Conservation (phyloP, 2,113 vertebrate species). For the Arvicanthis niloticus region DNA sequence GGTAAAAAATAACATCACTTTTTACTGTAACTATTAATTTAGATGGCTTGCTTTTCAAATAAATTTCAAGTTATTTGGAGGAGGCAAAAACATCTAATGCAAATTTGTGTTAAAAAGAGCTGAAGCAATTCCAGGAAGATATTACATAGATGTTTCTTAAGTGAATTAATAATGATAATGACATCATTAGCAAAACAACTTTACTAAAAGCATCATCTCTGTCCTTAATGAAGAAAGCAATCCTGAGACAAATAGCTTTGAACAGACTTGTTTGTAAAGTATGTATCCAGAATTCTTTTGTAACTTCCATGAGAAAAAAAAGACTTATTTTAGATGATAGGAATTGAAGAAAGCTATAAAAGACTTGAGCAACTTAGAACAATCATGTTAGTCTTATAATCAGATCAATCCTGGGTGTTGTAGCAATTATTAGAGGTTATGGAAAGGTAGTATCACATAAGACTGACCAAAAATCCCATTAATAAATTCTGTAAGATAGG, state of each 20-base stretch:
- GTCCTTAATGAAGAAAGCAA: background rate
- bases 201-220: background rate
- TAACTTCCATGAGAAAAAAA: background rate
- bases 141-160: conserved; percentile 17
- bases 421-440: background rate
- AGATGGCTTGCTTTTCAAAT: background rate
- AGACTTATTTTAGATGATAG: background rate
- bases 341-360: background rate
- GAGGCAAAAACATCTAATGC: background rate
- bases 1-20: background rate
- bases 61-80: background rate
- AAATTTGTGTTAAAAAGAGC: background rate
- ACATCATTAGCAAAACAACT: background rate
- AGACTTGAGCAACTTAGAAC: background rate
- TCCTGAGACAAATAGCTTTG: background rate
- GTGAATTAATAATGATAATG: conserved; percentile 29
- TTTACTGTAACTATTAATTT: conserved; percentile 37
- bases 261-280: background rate
- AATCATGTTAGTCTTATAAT: background rate
- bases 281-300: background rate
- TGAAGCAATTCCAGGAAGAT: conserved; percentile 1
- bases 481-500: background rate
- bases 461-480: background rate
- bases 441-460: background rate
- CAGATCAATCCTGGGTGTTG: background rate